These are phyloP conservation scores for Halcyon malimbica DNA, from an alignment of 2,113 vertebrate genomes.

Conservation along the genomic window DNA sequence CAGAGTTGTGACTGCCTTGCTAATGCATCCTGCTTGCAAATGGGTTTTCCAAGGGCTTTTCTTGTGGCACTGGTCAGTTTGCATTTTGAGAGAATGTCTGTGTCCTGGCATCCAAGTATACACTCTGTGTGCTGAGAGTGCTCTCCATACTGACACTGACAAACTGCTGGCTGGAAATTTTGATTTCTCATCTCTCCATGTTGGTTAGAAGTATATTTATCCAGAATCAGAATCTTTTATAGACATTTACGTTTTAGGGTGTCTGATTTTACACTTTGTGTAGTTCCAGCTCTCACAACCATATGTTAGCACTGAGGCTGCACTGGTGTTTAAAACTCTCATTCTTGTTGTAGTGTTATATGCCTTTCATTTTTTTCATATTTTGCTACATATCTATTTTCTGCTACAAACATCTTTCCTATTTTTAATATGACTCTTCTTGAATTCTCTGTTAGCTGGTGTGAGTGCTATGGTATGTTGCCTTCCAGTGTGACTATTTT, in stretches of 20 bases:
- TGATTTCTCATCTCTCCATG: not conserved
- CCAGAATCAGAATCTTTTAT: not conserved
- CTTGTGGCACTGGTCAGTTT: not conserved
- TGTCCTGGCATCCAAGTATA: not conserved
- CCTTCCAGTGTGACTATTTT: not conserved
- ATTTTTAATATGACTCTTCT: not conserved
- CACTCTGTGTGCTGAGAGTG: too few relatives aligned
- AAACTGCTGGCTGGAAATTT: not conserved
- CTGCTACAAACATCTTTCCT: not conserved
- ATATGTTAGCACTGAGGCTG: not conserved
- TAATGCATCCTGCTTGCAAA: not conserved
- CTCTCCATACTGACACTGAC: not conserved
- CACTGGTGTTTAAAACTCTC: not conserved
- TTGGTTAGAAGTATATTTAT: not conserved
- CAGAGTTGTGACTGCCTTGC: not conserved
- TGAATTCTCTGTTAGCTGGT: not conserved
- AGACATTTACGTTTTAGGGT: not conserved
- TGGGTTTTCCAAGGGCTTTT: not conserved
- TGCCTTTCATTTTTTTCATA: not conserved
- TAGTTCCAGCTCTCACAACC: not conserved
- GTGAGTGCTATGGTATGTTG: not conserved
- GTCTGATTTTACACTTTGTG: slow-evolving; percentile 1
- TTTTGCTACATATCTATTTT: slow-evolving; percentile 17
- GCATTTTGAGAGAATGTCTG: not conserved
- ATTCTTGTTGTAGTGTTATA: not conserved